phyloP scores from a whole-genome alignment of 2,888 invertebrate species.

The Heteropelma amictum region DNA sequence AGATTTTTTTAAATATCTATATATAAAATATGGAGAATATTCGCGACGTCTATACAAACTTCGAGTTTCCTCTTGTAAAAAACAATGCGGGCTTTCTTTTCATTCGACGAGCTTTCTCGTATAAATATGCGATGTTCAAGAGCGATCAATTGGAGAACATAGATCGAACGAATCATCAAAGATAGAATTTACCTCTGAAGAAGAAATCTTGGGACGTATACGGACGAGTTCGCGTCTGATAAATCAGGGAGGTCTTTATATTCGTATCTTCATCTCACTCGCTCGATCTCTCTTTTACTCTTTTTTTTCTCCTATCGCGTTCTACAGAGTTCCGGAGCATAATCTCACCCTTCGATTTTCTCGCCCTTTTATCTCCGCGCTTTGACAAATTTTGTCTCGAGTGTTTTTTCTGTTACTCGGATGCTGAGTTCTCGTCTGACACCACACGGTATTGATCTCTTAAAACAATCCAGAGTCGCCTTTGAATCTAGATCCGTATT shows the following conservation, averaged over 20 bases:
- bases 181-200: slow-evolving; percentile 15
- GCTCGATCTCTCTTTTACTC: neutral
- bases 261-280: neutral
- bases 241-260: neutral
- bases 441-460: no score
- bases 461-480: no score
- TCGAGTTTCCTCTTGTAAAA: neutral
- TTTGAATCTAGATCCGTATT: no score
- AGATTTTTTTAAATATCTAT: no score
- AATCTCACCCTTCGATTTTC: neutral
- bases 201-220: no score
- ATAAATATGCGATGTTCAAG: neutral
- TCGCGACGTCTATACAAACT: no score
- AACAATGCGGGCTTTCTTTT: neutral
- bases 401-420: neutral
- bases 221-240: no score
- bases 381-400: neutral
- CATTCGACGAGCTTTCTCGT: neutral
- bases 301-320: neutral
- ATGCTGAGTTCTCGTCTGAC: neutral
- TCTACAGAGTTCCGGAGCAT: neutral
- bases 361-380: neutral
- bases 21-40: no score
- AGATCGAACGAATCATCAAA: slow-evolving; percentile 15
- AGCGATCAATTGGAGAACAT: slow-evolving; percentile 23